Conservation (phyloP, 2,113 vertebrate species). For the Dasypus novemcinctus region DNA sequence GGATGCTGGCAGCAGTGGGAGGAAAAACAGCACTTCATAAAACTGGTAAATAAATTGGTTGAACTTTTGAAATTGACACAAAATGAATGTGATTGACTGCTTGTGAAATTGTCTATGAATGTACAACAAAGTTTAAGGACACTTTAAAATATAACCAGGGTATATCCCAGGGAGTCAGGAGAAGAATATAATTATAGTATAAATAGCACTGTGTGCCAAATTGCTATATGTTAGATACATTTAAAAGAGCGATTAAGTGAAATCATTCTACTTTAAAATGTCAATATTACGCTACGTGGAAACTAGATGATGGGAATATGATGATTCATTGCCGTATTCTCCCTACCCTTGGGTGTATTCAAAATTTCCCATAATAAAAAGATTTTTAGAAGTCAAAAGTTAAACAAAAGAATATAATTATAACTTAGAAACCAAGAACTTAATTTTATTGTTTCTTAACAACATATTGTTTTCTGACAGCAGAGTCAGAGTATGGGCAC, state of each 20-base stretch:
- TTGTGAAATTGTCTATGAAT: constrained; percentile 8
- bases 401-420: not conserved
- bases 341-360: no score
- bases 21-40: not conserved
- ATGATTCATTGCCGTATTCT: no score
- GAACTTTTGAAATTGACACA: not conserved
- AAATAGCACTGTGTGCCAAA: no score
- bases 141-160: not conserved
- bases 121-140: not conserved
- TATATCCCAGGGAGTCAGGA: not conserved
- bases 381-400: no score
- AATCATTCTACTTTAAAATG: no score
- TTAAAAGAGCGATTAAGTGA: no score
- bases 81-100: not conserved
- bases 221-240: no score
- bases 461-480: not conserved
- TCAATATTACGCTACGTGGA: no score
- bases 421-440: not conserved
- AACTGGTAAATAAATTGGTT: not conserved
- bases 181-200: not conserved
- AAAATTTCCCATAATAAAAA: no score
- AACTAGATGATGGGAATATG: no score
- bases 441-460: not conserved
- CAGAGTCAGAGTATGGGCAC: not conserved
- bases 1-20: not conserved